Conservation (phyloP, 2,797 vertebrate species). For the Centroberyx gerrardi region DNA sequence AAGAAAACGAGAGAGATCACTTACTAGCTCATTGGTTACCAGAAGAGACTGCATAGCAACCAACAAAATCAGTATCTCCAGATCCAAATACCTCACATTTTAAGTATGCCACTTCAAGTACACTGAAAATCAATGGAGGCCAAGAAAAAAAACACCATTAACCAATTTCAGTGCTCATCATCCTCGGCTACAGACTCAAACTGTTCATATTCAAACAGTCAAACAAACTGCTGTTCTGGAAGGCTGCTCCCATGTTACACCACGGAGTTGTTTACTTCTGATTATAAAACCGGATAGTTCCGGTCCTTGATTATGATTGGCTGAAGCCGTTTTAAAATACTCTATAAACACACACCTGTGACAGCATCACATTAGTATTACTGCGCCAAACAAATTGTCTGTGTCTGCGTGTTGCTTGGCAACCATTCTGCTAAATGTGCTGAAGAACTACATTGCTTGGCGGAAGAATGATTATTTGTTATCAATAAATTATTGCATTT, state of each 20-base stretch:
- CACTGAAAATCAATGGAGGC: neutral
- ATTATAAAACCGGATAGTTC: no score
- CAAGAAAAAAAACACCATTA: neutral
- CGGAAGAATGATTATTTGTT: no score
- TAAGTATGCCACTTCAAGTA: conserved; percentile 2
- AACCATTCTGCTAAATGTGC: no score
- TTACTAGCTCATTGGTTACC: neutral
- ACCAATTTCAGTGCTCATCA: neutral
- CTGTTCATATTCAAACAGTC: neutral
- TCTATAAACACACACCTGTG: no score
- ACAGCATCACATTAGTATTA: no score
- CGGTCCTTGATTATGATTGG: no score
- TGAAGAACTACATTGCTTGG: no score
- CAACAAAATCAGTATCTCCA: neutral
- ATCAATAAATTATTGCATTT: no score
- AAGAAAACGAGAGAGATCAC: neutral
- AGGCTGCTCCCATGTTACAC: neutral
- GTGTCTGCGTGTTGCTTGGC: no score
- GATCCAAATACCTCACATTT: conserved; percentile 15
- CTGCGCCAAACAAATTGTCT: no score
- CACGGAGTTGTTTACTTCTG: conserved; percentile 3
- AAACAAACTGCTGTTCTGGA: neutral
- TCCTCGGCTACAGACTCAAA: neutral
- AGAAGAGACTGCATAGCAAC: neutral
- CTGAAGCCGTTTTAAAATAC: no score